These are phyloP conservation scores for Harpagoxenus sublaevis DNA, from an alignment of 2,888 invertebrate species.

Conservation along the genomic window DNA sequence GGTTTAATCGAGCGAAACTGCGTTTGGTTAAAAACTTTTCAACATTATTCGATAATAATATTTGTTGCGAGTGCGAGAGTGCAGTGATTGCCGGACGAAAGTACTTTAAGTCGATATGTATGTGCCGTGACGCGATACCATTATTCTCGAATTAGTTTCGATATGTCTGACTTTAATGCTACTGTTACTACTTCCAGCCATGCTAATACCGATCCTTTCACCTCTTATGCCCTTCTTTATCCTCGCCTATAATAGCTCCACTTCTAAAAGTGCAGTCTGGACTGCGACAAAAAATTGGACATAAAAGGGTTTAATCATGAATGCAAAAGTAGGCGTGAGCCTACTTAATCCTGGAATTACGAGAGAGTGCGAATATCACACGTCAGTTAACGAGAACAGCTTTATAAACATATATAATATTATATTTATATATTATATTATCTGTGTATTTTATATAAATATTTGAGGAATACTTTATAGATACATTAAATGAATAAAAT, in stretches of 20 bases:
- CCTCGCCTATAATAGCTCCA: background rate
- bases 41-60: slow-evolving; percentile 47
- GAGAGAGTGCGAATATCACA: background rate
- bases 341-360: slow-evolving; percentile 19
- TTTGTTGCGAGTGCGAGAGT: slow-evolving; percentile 14
- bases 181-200: slow-evolving; percentile 21
- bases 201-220: background rate
- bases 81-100: slow-evolving; percentile 41
- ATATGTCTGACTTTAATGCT: slow-evolving; percentile 59
- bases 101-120: slow-evolving; percentile 58
- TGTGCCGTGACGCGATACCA: slow-evolving; percentile 48
- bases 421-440: background rate
- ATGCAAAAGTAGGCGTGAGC: background rate
- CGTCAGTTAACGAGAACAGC: background rate
- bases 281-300: slow-evolving; percentile 30
- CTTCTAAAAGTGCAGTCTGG: background rate
- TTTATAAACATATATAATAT: background rate
- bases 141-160: slow-evolving; percentile 57
- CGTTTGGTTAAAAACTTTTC: slow-evolving; percentile 27
- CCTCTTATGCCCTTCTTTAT: background rate
- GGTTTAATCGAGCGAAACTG: slow-evolving; percentile 38
- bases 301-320: background rate
- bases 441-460: background rate
- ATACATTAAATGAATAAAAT: background rate
- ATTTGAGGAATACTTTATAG: background rate